Evolutionary conservation across 2,888 invertebrate genomes (phyloP), one percentile per base, ranked within the genome.

Genomic region (Papilio elwesi): DNA sequence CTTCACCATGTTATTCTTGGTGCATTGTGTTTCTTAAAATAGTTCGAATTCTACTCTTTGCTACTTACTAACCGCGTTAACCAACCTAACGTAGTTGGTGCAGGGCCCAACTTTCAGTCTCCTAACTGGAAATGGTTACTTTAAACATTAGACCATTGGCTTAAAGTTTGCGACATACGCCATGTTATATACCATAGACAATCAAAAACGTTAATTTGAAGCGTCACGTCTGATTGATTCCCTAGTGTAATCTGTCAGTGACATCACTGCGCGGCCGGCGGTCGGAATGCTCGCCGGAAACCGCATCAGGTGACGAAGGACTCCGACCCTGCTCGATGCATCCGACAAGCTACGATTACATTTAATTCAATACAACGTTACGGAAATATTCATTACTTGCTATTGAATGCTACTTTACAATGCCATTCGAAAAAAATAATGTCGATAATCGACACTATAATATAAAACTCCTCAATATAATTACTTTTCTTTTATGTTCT

Each of bases 241-340:
- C 16, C 52, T n/a, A 26, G 47, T 47, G 16, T 70, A 52, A 62
- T 69, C 69, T 62, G 55, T 12, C 63, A 26, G 48, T 55, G 53
- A 11, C 16, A 64, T 53, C 26, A 48, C 8, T n/a, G 43, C 51
- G 12, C 68, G 78, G 76, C 79, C 79, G 80, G 79, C 80, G 82
- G 76, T 81, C 77, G 89, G 90, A 87, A 90, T 90, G 88, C 81
- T 80, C 85, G 84, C 87, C 90, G 92, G 91, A 92, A 90, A 89
- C 87, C 85, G 83, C 85, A 82, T 80, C 90, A 91, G 90, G 91
- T 90, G 90, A 84, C 83, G 80, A 81, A 82, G 83, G 83, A 81
- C 83, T 78, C 78, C 79, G 78, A 75, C 77, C 78, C 70, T 51
- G 70, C 49, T 74, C 64, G 43, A 55, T 63, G 62, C 67, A 63